phyloP scores from a whole-genome alignment of 2,888 invertebrate genomes.

The Nomada flava region DNA sequence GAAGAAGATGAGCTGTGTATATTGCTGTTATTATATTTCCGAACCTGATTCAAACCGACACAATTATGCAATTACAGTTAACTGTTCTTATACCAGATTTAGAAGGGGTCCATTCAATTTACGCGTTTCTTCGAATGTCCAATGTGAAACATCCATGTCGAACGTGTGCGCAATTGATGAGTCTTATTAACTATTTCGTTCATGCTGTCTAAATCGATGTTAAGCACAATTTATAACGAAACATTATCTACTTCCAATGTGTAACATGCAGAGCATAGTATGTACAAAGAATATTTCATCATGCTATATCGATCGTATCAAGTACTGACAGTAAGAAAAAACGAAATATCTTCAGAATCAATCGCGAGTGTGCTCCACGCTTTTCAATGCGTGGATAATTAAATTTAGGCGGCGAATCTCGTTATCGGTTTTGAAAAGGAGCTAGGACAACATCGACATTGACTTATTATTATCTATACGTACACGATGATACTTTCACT shows the following conservation, averaged over 20 bases:
- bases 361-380: not conserved
- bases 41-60: conserved; percentile 50
- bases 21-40: conserved; percentile 34
- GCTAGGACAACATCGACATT: conserved; percentile 11
- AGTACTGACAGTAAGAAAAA: not conserved
- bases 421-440: conserved; percentile 22
- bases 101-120: not conserved
- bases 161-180: not conserved
- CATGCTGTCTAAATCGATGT: conserved; percentile 14
- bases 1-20: conserved; percentile 20
- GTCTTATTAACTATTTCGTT: conserved; percentile 30
- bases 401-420: conserved; percentile 6
- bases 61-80: conserved; percentile 66
- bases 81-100: conserved; percentile 36
- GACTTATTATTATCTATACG: conserved; percentile 1
- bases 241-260: conserved; percentile 47
- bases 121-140: not conserved
- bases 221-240: conserved; percentile 43
- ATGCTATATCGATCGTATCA: conserved; percentile 28
- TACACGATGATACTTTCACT: not conserved
- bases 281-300: conserved; percentile 25
- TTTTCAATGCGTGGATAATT: conserved; percentile 4
- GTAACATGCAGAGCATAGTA: conserved; percentile 12
- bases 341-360: not conserved
- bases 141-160: not conserved